Conservation (phyloP, 1,140 invertebrate genomes). For the Phortica variegata region DNA sequence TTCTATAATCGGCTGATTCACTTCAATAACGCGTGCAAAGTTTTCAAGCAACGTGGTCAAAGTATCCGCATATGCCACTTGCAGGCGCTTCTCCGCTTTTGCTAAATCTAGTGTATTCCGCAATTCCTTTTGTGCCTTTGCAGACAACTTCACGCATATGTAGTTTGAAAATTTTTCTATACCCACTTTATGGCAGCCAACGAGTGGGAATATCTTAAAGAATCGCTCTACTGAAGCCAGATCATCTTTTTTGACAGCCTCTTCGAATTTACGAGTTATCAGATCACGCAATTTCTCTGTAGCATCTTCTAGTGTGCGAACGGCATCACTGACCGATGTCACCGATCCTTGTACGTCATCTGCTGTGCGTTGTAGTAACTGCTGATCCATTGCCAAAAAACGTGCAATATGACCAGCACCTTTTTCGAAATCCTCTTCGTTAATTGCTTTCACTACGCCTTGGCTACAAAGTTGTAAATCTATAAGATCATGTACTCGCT, state of each 20-base stretch:
- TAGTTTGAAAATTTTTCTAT: conserved; percentile 90
- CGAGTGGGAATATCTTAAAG: conserved; percentile 96
- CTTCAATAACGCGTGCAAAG: conserved; percentile 84
- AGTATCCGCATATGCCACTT: conserved; percentile 80
- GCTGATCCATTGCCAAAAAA: conserved; percentile 93
- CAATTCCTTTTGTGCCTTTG: conserved; percentile 74
- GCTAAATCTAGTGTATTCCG: conserved; percentile 64
- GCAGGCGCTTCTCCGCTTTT: conserved; percentile 69
- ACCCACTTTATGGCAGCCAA: conserved; percentile 90
- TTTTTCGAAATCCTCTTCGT: conserved; percentile 88
- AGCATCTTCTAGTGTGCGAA: conserved; percentile 84
- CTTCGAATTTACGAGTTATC: conserved; percentile 83
- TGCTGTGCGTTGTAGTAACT: conserved; percentile 76
- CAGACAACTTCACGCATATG: conserved; percentile 78
- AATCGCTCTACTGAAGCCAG: conserved; percentile 93
- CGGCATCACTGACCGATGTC: conserved; percentile 58
- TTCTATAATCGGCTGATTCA: conserved; percentile 90
- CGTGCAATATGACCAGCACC: conserved; percentile 93
- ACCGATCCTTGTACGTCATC: conserved; percentile 68
- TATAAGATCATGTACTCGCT: conserved; percentile 92
- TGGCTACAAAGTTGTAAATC: conserved; percentile 95
- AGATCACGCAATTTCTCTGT: conserved; percentile 67
- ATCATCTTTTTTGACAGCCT: conserved; percentile 87
- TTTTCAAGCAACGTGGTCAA: conserved; percentile 85
- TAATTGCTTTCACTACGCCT: conserved; percentile 89